Conservation (phyloP, 2,888 invertebrate species). For the Nemapogon koenigi region DNA sequence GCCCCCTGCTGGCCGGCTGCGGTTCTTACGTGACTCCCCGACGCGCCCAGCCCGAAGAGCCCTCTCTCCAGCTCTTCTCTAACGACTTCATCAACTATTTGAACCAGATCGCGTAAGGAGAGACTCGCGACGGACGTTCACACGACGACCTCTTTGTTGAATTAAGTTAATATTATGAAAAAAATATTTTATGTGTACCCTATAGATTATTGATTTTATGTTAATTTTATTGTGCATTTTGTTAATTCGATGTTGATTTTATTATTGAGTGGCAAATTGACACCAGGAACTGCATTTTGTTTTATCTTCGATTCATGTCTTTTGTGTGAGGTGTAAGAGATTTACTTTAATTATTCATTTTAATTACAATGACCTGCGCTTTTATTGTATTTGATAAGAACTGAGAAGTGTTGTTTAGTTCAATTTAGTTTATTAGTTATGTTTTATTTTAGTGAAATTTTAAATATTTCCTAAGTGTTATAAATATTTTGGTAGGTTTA, state of each 20-base stretch:
- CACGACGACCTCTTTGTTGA: constrained; percentile 47
- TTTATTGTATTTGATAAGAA: too few relatives aligned
- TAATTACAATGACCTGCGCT: constrained; percentile 21
- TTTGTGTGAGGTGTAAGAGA: constrained; percentile 26
- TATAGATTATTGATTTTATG: constrained; percentile 63
- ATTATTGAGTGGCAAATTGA: constrained; percentile 32
- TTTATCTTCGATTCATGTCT: constrained; percentile 33
- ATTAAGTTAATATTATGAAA: constrained; percentile 63
- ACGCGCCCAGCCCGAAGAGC: constrained; percentile 28
- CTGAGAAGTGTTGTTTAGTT: constrained; percentile 61
- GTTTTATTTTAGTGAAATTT: constrained; percentile 66
- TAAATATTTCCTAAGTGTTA: constrained; percentile 61
- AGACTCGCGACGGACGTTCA: neutral
- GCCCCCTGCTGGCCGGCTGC: constrained; percentile 22
- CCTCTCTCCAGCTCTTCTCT: constrained; percentile 65
- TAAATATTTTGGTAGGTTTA: constrained; percentile 57
- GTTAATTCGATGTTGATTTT: constrained; percentile 59
- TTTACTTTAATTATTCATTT: constrained; percentile 50
- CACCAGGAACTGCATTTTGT: constrained; percentile 58
- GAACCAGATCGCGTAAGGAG: constrained; percentile 62
- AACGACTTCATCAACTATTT: constrained; percentile 69
- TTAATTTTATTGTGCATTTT: constrained; percentile 61
- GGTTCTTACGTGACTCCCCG: constrained; percentile 37
- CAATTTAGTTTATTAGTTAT: constrained; percentile 66
- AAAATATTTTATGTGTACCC: constrained; percentile 59